Evolutionary conservation across 2,797 vertebrate species (phyloP).

Genomic region (Gymnocypris eckloni): DNA sequence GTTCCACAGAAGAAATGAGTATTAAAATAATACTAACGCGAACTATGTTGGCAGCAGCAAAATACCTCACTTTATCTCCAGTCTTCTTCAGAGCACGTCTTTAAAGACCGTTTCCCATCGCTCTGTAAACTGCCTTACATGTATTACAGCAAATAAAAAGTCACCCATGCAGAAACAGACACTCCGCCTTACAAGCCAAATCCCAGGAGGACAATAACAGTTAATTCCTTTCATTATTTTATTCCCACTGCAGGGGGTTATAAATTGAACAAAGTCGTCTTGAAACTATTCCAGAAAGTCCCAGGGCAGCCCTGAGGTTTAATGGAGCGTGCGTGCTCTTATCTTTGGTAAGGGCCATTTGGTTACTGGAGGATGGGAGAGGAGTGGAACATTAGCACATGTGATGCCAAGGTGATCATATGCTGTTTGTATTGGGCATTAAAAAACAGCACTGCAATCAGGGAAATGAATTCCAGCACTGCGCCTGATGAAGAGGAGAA

Average conservation of each 20-base stretch:
- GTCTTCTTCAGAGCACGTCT: constrained; percentile 28
- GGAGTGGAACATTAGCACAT: constrained; percentile 22
- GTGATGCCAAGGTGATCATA: constrained; percentile 7
- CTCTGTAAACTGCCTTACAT: constrained; percentile 48
- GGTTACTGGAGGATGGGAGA: constrained; percentile 38
- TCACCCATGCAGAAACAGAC: constrained; percentile 54
- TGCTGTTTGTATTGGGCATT: constrained; percentile 18
- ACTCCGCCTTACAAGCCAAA: constrained; percentile 46
- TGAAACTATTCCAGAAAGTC: constrained; percentile 68
- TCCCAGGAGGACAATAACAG: constrained; percentile 54
- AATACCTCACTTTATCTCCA: constrained; percentile 30
- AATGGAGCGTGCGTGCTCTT: constrained; percentile 69
- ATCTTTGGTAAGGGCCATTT: constrained; percentile 57
- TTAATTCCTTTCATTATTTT: constrained; percentile 71
- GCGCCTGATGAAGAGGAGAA: neutral
- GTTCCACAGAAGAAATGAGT: neutral
- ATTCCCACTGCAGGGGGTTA: constrained; percentile 67
- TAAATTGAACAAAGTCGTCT: constrained; percentile 71
- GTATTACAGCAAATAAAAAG: constrained; percentile 55
- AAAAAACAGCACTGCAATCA: constrained; percentile 14
- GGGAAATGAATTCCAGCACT: neutral
- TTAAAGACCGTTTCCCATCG: constrained; percentile 18
- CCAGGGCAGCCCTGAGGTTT: constrained; percentile 70
- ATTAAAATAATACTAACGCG: neutral
- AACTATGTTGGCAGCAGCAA: constrained; percentile 26